Base-by-base conservation (phyloP, 2,113 vertebrate genomes). In the Mus spicilegus region DNA sequence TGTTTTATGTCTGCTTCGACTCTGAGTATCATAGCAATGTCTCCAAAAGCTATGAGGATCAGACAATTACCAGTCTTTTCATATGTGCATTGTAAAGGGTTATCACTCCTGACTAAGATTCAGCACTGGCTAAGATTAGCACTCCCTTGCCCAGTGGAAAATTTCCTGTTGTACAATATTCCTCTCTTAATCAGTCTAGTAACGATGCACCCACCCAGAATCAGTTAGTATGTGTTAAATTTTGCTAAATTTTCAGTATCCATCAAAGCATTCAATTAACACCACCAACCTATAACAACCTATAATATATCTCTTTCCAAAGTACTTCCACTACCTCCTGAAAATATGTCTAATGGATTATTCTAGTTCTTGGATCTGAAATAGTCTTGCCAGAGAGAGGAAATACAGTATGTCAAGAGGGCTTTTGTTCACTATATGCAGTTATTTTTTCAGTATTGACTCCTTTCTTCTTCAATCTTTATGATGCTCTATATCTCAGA, bases 311-410 rank as follows among this genome's bases (percentile, higher is more conserved):
- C 42, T 95, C 19, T 67, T 89, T 61, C 39, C 36, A 76, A 93
- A 91, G 30, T 54, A 26, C 7, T 6, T 20, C 70, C n/a, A 61
- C 56, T 63, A 51, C 7, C 3, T 6, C 67, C 13, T 46, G 28
- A 86, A 51, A 92, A 82, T 63, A 8, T 16, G 42, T 6, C 36
- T 39, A 54, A n/a, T 69, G 11, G 11, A 56, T 94, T 80, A 96
- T 85, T 95, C 93, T 39, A 91, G 61, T 89, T 92, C 4, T 26
- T 67, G 76, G 46, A 63, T 76, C 42, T 78, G 85, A 76, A 84
- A 30, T 12, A 39, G 73, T 22, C 56, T 94, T 89, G 24, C 67
- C 54, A 4, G 20, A 42, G 72, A 70, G 28, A 86, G 20, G 58
- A 93, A 77, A 42, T 36, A 17, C 58, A 33, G 51, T 46, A 12